These are phyloP conservation scores for Habrosyne pyritoides DNA, from an alignment of 2,888 invertebrate genomes.

Conservation along the genomic window DNA sequence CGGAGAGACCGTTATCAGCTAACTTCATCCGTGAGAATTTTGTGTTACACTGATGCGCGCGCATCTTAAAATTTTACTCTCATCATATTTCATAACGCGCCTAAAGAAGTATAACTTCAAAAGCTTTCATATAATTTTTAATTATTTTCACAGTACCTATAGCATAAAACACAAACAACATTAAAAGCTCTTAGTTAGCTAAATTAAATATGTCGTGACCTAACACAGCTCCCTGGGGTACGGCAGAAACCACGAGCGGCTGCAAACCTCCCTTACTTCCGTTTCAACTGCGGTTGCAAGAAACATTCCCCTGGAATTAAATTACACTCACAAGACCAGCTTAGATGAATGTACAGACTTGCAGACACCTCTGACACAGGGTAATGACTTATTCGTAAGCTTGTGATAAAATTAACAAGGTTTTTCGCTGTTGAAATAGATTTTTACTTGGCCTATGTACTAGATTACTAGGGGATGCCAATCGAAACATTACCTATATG, in stretches of 20 bases:
- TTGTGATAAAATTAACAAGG: conserved; percentile 14
- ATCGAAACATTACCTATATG: too few species aligned
- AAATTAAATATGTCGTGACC: conserved; percentile 45
- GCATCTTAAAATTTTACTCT: too few species aligned
- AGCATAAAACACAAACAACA: background rate
- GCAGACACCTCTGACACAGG: conserved; percentile 27
- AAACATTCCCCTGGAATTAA: conserved; percentile 64
- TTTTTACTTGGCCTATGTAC: too few species aligned
- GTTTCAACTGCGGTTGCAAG: conserved; percentile 60
- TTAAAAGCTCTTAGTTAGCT: conserved; percentile 6
- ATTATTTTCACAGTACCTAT: too few species aligned
- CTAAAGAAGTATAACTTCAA: too few species aligned
- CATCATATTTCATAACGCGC: too few species aligned
- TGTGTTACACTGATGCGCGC: too few species aligned
- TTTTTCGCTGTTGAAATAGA: conserved; percentile 2
- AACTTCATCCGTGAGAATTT: too few species aligned
- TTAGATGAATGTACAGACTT: conserved; percentile 28
- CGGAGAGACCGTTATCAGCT: too few species aligned
- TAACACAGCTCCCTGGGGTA: conserved; percentile 51
- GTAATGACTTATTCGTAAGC: conserved; percentile 31
- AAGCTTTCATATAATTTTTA: background rate
- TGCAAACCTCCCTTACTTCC: conserved; percentile 50
- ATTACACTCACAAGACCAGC: conserved; percentile 52
- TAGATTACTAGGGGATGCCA: too few species aligned
- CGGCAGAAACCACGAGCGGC: conserved; percentile 47